phyloP scores from a whole-genome alignment of 2,888 invertebrate species.

The Sabatieria punctata region DNA sequence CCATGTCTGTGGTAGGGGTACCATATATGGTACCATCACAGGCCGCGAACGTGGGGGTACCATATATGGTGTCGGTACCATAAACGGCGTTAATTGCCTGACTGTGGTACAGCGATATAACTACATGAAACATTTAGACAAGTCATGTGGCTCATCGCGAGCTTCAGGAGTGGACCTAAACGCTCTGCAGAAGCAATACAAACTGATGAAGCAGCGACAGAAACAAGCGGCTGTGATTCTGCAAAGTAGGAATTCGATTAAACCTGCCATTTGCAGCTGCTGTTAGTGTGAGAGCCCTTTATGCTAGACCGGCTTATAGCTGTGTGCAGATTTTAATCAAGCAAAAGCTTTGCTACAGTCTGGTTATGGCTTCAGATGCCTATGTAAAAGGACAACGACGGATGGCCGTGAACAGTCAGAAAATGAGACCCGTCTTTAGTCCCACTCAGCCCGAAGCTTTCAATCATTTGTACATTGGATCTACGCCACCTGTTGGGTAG shows the following conservation, averaged over 20 bases:
- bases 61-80: no score
- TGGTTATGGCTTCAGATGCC: background rate
- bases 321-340: background rate
- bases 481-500: background rate
- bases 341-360: background rate
- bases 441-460: background rate
- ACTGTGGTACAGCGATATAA: no score
- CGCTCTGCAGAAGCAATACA: slow-evolving; percentile 13
- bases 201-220: slow-evolving; percentile 13
- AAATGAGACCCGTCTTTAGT: background rate
- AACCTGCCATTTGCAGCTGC: no score
- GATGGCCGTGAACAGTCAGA: background rate
- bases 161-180: slow-evolving; percentile 8
- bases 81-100: no score
- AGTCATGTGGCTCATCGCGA: background rate
- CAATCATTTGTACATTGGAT: background rate
- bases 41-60: no score
- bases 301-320: background rate
- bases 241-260: no score
- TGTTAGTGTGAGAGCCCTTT: no score
- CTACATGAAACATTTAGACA: no score
- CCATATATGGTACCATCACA: no score
- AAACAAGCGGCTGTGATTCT: slow-evolving; percentile 15
- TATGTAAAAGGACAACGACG: background rate
- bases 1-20: no score